phyloP scores from a whole-genome alignment of 2,888 invertebrate genomes.

The Polylopha cassiicola region DNA sequence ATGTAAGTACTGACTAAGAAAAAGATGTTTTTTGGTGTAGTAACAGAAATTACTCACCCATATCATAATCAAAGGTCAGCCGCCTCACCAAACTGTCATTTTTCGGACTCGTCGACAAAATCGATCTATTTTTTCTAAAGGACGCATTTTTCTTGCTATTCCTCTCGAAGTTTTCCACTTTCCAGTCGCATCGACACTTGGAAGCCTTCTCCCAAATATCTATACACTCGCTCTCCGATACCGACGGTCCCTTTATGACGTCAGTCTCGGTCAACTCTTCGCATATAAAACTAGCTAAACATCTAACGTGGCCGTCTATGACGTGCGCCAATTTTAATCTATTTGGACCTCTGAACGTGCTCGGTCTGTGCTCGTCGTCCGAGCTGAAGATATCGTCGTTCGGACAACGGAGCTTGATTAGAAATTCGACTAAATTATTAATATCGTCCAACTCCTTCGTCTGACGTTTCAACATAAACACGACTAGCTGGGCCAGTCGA shows the following conservation, averaged over 20 bases:
- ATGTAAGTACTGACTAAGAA: too few relatives aligned
- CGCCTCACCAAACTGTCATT: slow-evolving; percentile 56
- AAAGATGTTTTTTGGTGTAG: too few relatives aligned
- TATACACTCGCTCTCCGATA: slow-evolving; percentile 76
- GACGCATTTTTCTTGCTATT: slow-evolving; percentile 72
- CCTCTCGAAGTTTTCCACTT: slow-evolving; percentile 68
- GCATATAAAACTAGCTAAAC: slow-evolving; percentile 63
- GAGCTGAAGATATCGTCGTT: slow-evolving; percentile 77
- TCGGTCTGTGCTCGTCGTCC: slow-evolving; percentile 69
- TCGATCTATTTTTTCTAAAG: slow-evolving; percentile 73
- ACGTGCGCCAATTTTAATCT: slow-evolving; percentile 50
- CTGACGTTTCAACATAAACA: slow-evolving; percentile 75
- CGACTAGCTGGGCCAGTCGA: slow-evolving; percentile 79
- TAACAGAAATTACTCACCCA: slow-evolving; percentile 50
- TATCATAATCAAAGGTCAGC: slow-evolving; percentile 68
- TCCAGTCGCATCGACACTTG: slow-evolving; percentile 81
- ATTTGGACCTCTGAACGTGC: slow-evolving; percentile 45
- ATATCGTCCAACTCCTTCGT: slow-evolving; percentile 61
- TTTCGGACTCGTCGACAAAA: slow-evolving; percentile 65
- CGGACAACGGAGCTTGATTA: slow-evolving; percentile 59
- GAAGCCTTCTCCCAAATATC: slow-evolving; percentile 76
- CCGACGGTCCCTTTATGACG: slow-evolving; percentile 61
- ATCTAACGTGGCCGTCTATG: slow-evolving; percentile 59
- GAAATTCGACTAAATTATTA: slow-evolving; percentile 53
- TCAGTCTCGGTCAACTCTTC: slow-evolving; percentile 58